phyloP scores from a whole-genome alignment of 2,113 vertebrate genomes.

The Girardinichthys multiradiatus region DNA sequence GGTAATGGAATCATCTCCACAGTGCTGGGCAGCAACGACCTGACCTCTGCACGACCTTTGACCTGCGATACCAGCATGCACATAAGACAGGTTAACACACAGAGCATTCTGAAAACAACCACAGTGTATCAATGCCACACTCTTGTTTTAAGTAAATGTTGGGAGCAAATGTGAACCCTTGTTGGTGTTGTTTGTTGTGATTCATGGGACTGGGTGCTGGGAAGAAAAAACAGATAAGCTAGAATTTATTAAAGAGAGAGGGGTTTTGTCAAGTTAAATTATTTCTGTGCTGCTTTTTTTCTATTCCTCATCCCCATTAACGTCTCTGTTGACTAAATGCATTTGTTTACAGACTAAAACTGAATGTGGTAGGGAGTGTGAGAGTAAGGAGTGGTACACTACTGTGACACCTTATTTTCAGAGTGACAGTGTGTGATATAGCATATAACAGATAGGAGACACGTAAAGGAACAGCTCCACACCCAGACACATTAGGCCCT shows the following conservation, averaged over 20 bases:
- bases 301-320: neutral
- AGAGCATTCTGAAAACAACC: neutral
- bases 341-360: neutral
- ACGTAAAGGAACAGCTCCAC: too few species aligned
- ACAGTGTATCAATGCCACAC: too few species aligned
- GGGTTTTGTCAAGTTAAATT: neutral
- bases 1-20: conserved; percentile 98
- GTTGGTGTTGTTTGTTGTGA: neutral
- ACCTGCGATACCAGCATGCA: conserved; percentile 99
- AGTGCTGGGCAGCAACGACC: conserved; percentile 94
- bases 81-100: conserved; percentile 89
- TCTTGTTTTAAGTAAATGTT: too few species aligned
- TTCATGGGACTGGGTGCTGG: neutral
- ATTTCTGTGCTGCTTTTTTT: neutral
- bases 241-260: neutral
- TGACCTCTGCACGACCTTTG: conserved; percentile 94
- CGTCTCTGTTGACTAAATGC: neutral
- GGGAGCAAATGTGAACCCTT: neutral
- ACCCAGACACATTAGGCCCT: neutral
- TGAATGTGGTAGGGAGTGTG: too few species aligned
- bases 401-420: neutral
- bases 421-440: too few species aligned
- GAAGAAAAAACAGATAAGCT: neutral
- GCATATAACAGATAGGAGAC: too few species aligned
- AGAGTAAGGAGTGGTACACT: neutral